Evolutionary conservation across 2,113 vertebrate species (phyloP), one percentile per base, ranked within the genome.

Genomic region (Spermophilus dauricus): DNA sequence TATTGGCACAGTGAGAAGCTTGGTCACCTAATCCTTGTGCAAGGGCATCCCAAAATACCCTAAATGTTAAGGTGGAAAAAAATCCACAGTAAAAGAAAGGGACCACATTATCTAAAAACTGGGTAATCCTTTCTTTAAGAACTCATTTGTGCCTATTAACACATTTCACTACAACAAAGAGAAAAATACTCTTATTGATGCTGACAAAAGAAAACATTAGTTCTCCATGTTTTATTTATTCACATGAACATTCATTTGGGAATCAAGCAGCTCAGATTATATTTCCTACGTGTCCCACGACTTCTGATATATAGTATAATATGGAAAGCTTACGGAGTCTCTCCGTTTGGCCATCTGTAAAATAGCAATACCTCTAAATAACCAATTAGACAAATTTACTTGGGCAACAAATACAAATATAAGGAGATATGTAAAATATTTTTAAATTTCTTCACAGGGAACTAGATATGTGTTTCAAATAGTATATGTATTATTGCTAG

Each of bases 181-280:
- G 77, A 86, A 97, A 97, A 89, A 86, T 58, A 51, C 51, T 18
- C 51, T 12, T 80, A 45, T 11, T 10, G 18, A 72, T 58, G 63
- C 22, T 94, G 75, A 67, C 20, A 58, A 86, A 95, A 92, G 70
- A 76, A 83, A 97, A 69, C 58, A 86, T 96, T 77, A 89, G 70
- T 67, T 94, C 86, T 72, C 5, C 65, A 63, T 51, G 42, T 61
- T 96, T 80, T 89, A 87, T 77, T 85, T 86, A 63, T 91, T 95
- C 80, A 70, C 8, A 53, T 5, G 48, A 67, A 37, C 56, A 75
- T 83, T 86, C 83, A 65, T 58, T 67, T 78, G 73, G 39, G 42
- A 96, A 89, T 34, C 26, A 51, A 53, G 39, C 45, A 53, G 58
- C 42, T 65, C 20, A 34, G 87, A 39, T 82, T 97, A 63, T 86